These are phyloP conservation scores for Crax fasciolata DNA, from an alignment of 2,797 vertebrate species.

Conservation along the genomic window DNA sequence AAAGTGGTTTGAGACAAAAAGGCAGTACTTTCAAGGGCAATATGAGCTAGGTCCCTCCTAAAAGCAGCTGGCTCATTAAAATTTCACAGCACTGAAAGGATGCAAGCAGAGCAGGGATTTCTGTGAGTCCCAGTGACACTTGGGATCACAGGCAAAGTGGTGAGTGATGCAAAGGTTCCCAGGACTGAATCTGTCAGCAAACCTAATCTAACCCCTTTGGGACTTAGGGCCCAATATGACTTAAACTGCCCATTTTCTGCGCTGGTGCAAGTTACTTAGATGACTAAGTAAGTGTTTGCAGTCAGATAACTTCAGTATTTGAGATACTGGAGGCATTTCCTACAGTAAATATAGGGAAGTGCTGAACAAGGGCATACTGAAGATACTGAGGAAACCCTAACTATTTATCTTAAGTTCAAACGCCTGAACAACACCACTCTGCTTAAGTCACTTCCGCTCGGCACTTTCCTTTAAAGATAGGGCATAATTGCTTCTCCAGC, in stretches of 20 bases:
- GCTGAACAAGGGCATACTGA: slow-evolving; percentile 51
- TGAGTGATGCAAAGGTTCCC: neutral
- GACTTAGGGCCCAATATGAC: neutral
- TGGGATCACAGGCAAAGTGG: neutral
- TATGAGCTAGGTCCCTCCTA: neutral
- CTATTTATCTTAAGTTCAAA: slow-evolving; percentile 65
- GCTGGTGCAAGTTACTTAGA: slow-evolving; percentile 39
- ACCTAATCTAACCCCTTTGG: neutral
- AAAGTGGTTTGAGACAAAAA: neutral
- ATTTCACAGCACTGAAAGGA: neutral
- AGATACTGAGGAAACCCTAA: slow-evolving; percentile 39
- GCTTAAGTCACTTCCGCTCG: neutral
- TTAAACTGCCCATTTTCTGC: slow-evolving; percentile 1
- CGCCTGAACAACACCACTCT: neutral
- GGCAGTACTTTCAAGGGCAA: neutral
- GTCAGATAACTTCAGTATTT: slow-evolving; percentile 67
- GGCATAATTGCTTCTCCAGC: neutral
- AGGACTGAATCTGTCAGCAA: neutral
- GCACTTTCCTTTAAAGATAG: neutral
- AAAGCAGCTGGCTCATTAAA: neutral
- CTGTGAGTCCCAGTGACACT: neutral
- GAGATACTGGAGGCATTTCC: slow-evolving; percentile 68
- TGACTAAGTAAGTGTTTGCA: slow-evolving; percentile 68
- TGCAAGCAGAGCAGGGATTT: neutral
- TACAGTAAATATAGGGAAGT: slow-evolving; percentile 63